phyloP scores from a whole-genome alignment of 2,888 invertebrate species.

The Listrodromus nycthemerus region DNA sequence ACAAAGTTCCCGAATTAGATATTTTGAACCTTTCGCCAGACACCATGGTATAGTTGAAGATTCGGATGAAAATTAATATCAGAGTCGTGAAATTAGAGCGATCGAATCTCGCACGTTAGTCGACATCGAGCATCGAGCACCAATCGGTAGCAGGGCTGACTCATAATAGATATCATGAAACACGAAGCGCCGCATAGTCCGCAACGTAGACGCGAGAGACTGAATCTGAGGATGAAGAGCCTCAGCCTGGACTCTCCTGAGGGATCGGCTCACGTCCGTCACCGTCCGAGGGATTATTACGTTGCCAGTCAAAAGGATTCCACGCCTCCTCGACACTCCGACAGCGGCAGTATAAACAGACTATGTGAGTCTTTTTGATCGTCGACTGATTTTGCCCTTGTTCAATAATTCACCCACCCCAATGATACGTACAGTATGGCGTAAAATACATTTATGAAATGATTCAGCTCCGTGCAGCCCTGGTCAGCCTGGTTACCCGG shows the following conservation, averaged over 20 bases:
- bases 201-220: conserved; percentile 92
- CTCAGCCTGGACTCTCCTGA: conserved; percentile 98
- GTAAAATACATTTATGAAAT: background rate
- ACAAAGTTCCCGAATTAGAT: background rate
- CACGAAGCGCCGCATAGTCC: conserved; percentile 97
- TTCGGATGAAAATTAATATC: conserved; percentile 18
- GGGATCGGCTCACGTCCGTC: conserved; percentile 92
- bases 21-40: background rate
- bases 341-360: conserved; percentile 83
- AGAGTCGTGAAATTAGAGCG: conserved; percentile 63
- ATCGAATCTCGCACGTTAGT: conserved; percentile 70
- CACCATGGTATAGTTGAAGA: background rate
- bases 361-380: conserved; percentile 77
- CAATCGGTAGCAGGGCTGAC: conserved; percentile 74
- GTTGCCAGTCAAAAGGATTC: conserved; percentile 78
- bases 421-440: background rate
- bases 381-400: background rate
- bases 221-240: conserved; percentile 99
- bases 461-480: conserved; percentile 92
- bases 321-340: conserved; percentile 82
- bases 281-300: conserved; percentile 87
- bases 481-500: conserved; percentile 88
- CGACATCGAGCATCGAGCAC: conserved; percentile 73
- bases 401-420: background rate
- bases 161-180: conserved; percentile 77